Percentiles rank a stretch among this genome's conserved stretches.
phyloP scores from a whole-genome alignment of 2,113 vertebrate genomes.

The Rattus rattus region DNA sequence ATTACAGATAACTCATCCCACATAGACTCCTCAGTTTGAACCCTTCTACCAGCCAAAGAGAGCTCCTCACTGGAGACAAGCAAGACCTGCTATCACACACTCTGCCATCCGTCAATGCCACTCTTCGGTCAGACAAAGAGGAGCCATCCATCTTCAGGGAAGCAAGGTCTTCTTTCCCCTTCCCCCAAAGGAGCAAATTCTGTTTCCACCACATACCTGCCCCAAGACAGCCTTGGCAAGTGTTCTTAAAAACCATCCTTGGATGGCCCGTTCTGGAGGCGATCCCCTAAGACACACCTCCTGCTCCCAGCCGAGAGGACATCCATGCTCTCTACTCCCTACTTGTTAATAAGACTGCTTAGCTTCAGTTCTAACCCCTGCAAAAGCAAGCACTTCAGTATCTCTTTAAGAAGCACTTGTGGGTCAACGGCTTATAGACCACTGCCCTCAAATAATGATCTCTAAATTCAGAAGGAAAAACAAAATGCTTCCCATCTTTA shows the following conservation, averaged over 20 bases:
- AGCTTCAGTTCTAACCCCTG: conserved; percentile 22
- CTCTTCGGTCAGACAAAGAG: conserved; percentile 63
- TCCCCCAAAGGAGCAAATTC: conserved; percentile 46
- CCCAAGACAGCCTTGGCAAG: conserved; percentile 57
- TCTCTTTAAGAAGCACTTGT: conserved; percentile 43
- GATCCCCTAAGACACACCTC: not conserved
- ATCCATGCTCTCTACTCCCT: not conserved
- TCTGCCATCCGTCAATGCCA: not conserved
- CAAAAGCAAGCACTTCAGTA: not conserved
- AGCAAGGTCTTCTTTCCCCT: not conserved
- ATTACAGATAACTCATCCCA: conserved; percentile 77
- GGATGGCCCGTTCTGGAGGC: conserved; percentile 51
- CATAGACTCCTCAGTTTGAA: conserved; percentile 65
- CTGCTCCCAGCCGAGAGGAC: conserved; percentile 3
- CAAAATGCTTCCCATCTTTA: not conserved
- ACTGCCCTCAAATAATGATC: conserved; percentile 40
- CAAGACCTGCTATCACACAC: not conserved
- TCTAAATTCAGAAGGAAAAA: conserved; percentile 37
- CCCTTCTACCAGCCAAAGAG: conserved; percentile 41
- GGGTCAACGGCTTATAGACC: not conserved
- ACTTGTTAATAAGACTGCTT: not conserved
- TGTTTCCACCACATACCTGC: conserved; percentile 42
- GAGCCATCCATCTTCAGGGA: conserved; percentile 55
- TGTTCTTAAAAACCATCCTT: conserved; percentile 56
- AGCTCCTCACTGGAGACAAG: conserved; percentile 66